A percentile compares a stretch with the other conserved stretches of the same genome.
phyloP scores from a whole-genome alignment of 2,888 invertebrate genomes.

The Leptopilina drosophilae region DNA sequence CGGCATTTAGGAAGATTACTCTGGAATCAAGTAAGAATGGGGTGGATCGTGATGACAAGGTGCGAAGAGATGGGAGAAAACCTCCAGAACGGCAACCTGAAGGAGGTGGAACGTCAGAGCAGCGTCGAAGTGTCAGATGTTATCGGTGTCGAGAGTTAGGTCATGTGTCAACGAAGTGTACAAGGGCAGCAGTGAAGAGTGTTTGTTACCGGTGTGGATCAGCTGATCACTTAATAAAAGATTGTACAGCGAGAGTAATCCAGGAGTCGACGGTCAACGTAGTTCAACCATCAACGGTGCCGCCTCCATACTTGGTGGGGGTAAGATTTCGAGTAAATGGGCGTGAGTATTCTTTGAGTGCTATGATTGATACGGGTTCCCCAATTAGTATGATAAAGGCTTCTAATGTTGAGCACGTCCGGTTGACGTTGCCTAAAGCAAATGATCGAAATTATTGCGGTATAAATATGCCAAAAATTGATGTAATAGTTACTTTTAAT shows the following conservation, averaged over 20 bases:
- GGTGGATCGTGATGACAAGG: not conserved
- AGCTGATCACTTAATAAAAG: not conserved
- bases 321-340: conserved; percentile 11
- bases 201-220: not conserved
- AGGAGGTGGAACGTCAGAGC: not conserved
- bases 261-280: not conserved
- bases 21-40: not conserved
- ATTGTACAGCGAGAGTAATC: not conserved
- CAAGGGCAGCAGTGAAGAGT: not conserved
- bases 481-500: conserved; percentile 40
- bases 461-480: conserved; percentile 29
- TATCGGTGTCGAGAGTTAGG: not conserved
- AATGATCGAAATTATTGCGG: conserved; percentile 25
- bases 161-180: not conserved
- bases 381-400: conserved; percentile 45
- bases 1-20: not conserved
- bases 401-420: conserved; percentile 14
- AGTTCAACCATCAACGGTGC: conserved; percentile 51
- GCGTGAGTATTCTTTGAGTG: conserved; percentile 20
- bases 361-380: conserved; percentile 47
- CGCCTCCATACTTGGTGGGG: conserved; percentile 31
- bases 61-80: not conserved
- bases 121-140: not conserved
- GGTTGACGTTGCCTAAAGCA: not conserved
- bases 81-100: not conserved